phyloP scores from a whole-genome alignment of 2,797 vertebrate species.

The Catamblyrhynchus diadema region DNA sequence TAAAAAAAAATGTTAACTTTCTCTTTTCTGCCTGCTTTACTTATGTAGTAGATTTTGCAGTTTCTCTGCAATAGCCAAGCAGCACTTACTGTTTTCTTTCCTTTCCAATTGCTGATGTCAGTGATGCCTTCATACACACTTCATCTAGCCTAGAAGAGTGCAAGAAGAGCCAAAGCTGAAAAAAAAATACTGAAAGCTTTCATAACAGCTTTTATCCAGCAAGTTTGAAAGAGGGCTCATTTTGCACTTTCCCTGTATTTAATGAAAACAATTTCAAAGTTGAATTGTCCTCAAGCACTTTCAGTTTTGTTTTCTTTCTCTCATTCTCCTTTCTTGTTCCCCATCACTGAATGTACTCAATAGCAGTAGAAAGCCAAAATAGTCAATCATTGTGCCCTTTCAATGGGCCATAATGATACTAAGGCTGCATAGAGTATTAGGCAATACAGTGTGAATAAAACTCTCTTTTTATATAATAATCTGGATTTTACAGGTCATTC shows the following conservation, averaged over 20 bases:
- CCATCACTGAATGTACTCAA: background rate
- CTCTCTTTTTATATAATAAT: background rate
- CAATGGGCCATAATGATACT: background rate
- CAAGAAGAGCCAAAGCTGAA: background rate
- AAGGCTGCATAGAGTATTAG: background rate
- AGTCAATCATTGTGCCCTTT: background rate
- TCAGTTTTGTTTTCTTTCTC: constrained; percentile 1
- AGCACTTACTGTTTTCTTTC: constrained; percentile 2
- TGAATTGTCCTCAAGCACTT: constrained; percentile 15
- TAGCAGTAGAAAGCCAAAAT: background rate
- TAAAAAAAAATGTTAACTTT: background rate
- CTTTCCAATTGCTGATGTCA: background rate
- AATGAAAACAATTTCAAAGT: background rate
- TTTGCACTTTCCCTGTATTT: constrained; percentile 18
- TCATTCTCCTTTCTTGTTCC: background rate
- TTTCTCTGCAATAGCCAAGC: background rate
- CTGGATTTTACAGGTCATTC: background rate
- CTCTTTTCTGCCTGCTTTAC: background rate
- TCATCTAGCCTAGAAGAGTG: background rate
- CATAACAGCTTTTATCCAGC: background rate
- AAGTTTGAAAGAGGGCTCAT: background rate
- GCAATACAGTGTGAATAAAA: background rate
- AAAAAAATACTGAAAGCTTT: background rate
- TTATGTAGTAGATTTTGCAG: background rate
- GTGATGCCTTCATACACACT: background rate